Conservation (phyloP, 2,113 vertebrate genomes). For the Mus pahari region DNA sequence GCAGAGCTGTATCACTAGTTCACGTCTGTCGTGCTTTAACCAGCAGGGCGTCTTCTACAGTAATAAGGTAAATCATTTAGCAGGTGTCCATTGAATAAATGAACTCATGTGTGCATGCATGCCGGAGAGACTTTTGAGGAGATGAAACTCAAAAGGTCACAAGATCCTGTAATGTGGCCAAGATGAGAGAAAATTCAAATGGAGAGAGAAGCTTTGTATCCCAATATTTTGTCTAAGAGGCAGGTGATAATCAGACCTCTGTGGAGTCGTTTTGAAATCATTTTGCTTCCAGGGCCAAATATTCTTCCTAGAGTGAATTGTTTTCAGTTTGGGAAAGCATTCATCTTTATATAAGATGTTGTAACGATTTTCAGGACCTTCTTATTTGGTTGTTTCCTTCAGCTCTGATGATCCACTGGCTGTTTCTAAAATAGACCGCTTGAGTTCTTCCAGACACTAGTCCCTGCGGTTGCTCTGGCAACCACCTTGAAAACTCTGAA, state of each 20-base stretch:
- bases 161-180: not conserved
- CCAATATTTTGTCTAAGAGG: not conserved
- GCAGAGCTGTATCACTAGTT: not conserved
- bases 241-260: not conserved
- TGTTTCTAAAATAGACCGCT: slow-evolving; percentile 77
- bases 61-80: not conserved
- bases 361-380: slow-evolving; percentile 26
- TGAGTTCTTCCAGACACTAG: slow-evolving; percentile 52
- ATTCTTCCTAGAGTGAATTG: not conserved
- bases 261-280: not conserved
- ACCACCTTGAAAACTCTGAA: slow-evolving; percentile 70
- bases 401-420: slow-evolving; percentile 58
- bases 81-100: not conserved
- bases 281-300: slow-evolving; percentile 42
- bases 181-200: not conserved
- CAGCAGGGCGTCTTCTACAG: not conserved
- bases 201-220: slow-evolving; percentile 19
- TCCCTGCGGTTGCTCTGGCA: slow-evolving; percentile 69
- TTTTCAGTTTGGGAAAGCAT: slow-evolving; percentile 34
- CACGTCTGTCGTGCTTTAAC: not conserved
- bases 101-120: not conserved
- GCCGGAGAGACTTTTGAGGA: not conserved
- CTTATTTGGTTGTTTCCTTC: slow-evolving; percentile 62
- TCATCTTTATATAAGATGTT: slow-evolving; percentile 29
- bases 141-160: not conserved